Evolutionary conservation across 2,888 invertebrate species (phyloP).

Genomic region (Chaetoderma sp.): DNA sequence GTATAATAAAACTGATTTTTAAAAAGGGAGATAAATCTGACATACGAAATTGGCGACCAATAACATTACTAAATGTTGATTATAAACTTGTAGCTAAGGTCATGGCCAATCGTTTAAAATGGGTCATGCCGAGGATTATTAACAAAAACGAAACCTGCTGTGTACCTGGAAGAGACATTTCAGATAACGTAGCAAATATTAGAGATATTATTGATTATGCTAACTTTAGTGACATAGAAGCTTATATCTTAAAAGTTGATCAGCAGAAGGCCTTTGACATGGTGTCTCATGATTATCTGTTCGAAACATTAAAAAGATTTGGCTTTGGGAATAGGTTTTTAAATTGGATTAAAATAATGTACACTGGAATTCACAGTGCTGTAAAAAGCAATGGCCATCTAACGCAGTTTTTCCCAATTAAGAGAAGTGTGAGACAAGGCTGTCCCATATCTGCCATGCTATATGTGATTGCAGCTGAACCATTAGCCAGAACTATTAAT

Average conservation of each 20-base stretch:
- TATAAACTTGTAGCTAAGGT: constrained; percentile 40
- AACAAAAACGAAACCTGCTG: constrained; percentile 37
- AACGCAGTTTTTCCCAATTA: background rate
- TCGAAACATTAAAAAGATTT: constrained; percentile 31
- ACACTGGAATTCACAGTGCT: constrained; percentile 11
- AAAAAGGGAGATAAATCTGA: no score
- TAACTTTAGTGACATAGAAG: constrained; percentile 30
- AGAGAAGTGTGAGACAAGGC: background rate
- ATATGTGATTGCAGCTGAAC: constrained; percentile 4
- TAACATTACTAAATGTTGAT: constrained; percentile 39
- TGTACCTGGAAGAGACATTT: constrained; percentile 38
- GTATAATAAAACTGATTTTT: no score
- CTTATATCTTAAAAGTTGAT: constrained; percentile 36
- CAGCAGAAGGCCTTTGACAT: constrained; percentile 46
- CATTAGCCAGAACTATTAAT: background rate
- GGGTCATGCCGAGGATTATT: no score
- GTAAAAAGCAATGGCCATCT: background rate
- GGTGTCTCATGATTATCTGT: constrained; percentile 38
- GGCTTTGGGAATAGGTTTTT: constrained; percentile 37
- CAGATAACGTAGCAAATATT: constrained; percentile 37
- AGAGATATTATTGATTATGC: constrained; percentile 37
- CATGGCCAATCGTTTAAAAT: constrained; percentile 31
- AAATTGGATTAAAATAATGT: constrained; percentile 39
- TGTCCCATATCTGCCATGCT: constrained; percentile 1
- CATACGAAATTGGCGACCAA: constrained; percentile 40